A percentile compares a stretch with the other conserved stretches of the same genome.
Evolutionary conservation across 2,113 vertebrate genomes (phyloP).

Genomic region (Pipra filicauda): DNA sequence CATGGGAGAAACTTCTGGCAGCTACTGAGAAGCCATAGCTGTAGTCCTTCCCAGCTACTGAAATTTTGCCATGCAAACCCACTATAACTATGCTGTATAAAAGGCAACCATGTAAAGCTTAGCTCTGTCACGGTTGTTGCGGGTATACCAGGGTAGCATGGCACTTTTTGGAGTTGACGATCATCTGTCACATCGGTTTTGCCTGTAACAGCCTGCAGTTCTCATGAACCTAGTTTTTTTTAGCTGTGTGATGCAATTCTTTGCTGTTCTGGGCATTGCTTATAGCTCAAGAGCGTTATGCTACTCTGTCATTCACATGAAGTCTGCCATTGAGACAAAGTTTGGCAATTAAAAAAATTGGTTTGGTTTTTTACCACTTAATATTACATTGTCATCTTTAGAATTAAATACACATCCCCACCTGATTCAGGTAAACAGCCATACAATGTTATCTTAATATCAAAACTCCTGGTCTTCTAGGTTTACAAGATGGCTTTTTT

Average conservation of each 20-base stretch:
- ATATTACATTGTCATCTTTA: neutral
- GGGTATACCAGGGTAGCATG: neutral
- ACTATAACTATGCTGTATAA: neutral
- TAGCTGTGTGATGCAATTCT: neutral
- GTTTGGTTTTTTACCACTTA: neutral
- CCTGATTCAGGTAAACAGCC: rapidly evolving
- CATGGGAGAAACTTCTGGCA: neutral
- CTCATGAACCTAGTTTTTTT: neutral
- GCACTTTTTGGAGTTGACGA: neutral
- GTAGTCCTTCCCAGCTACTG: neutral
- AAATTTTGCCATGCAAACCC: neutral
- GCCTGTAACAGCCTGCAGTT: rapidly evolving
- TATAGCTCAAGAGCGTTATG: neutral
- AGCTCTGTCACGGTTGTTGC: neutral
- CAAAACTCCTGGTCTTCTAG: neutral
- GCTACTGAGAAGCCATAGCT: neutral
- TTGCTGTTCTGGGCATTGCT: neutral
- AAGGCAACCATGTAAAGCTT: neutral
- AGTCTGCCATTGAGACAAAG: neutral
- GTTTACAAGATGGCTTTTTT: neutral
- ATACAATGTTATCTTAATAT: neutral
- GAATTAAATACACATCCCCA: neutral
- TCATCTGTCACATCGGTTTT: neutral
- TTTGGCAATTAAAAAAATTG: neutral
- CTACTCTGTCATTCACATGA: neutral